phyloP scores from a whole-genome alignment of 2,888 invertebrate genomes.

The Troides helena region DNA sequence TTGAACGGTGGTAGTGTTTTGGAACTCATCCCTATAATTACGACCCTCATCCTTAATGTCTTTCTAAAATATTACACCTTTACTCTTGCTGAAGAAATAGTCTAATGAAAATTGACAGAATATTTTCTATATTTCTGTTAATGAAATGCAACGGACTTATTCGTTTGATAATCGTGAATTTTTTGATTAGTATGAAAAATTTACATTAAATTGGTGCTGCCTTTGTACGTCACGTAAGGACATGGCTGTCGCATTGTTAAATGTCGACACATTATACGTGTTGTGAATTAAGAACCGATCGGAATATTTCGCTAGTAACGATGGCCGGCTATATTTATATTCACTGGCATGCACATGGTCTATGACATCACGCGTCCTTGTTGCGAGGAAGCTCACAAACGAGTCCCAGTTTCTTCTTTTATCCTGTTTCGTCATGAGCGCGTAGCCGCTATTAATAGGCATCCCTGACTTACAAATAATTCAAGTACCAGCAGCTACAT shows the following conservation, averaged over 20 bases:
- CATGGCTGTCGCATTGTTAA: slow-evolving; percentile 36
- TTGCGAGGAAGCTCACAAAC: slow-evolving; percentile 59
- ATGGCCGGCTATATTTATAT: slow-evolving; percentile 53
- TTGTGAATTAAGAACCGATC: slow-evolving; percentile 51
- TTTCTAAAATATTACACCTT: too few relatives aligned
- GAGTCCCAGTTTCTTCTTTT: slow-evolving; percentile 71
- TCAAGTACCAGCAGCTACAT: slow-evolving; percentile 31
- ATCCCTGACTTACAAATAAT: slow-evolving; percentile 30
- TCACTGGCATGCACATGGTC: slow-evolving; percentile 52
- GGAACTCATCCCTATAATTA: too few relatives aligned
- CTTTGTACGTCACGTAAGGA: slow-evolving; percentile 27
- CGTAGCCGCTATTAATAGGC: slow-evolving; percentile 59
- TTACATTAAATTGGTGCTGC: slow-evolving; percentile 2
- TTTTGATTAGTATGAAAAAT: not conserved
- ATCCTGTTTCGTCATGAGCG: slow-evolving; percentile 70
- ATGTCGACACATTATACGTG: slow-evolving; percentile 58
- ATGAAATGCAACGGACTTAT: too few relatives aligned
- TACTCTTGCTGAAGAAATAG: too few relatives aligned
- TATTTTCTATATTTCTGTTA: too few relatives aligned
- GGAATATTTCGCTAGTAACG: slow-evolving; percentile 44
- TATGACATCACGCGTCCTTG: slow-evolving; percentile 76
- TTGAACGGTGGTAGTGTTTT: too few relatives aligned
- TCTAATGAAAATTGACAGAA: too few relatives aligned
- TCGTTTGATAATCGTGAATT: too few relatives aligned
- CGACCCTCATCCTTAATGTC: too few relatives aligned